phyloP scores from a whole-genome alignment of 1,140 invertebrate species.

The Eriocheir sinensis region DNA sequence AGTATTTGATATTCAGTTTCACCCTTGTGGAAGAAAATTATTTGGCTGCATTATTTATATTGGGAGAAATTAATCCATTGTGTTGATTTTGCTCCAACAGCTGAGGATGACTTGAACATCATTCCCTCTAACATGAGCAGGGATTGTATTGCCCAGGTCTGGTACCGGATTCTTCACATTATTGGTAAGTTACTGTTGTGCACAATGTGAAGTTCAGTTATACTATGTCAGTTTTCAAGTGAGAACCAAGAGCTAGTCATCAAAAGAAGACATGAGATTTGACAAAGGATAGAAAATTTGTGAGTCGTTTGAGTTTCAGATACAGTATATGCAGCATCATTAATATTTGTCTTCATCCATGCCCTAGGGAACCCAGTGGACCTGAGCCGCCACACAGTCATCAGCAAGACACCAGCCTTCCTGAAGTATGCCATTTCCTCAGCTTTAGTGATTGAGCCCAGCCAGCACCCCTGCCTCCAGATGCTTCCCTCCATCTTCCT shows the following conservation, averaged over 20 bases:
- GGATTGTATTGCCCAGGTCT: constrained; percentile 95
- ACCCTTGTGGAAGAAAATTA: too few relatives aligned
- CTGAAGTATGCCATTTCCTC: constrained; percentile 84
- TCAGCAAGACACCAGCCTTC: constrained; percentile 93
- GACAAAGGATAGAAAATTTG: too few relatives aligned
- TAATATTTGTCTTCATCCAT: constrained; percentile 12
- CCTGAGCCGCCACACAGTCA: constrained; percentile 92
- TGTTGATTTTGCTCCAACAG: constrained; percentile 84
- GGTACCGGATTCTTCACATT: constrained; percentile 95
- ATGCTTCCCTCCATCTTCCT: constrained; percentile 94
- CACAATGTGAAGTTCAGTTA: too few relatives aligned
- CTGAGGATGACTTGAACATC: constrained; percentile 91
- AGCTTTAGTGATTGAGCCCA: constrained; percentile 88
- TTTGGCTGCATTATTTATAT: too few relatives aligned
- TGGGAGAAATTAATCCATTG: not conserved
- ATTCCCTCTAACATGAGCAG: constrained; percentile 92
- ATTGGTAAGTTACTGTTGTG: constrained; percentile 72
- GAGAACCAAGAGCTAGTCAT: too few relatives aligned
- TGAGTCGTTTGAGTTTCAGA: not conserved
- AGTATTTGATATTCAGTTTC: too few relatives aligned
- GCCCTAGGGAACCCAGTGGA: constrained; percentile 95
- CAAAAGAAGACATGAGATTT: too few relatives aligned
- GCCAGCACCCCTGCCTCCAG: constrained; percentile 95
- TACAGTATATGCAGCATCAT: not conserved
- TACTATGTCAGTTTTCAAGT: too few relatives aligned